phyloP scores from a whole-genome alignment of 2,113 vertebrate species.

The Triplophysa tibetana region DNA sequence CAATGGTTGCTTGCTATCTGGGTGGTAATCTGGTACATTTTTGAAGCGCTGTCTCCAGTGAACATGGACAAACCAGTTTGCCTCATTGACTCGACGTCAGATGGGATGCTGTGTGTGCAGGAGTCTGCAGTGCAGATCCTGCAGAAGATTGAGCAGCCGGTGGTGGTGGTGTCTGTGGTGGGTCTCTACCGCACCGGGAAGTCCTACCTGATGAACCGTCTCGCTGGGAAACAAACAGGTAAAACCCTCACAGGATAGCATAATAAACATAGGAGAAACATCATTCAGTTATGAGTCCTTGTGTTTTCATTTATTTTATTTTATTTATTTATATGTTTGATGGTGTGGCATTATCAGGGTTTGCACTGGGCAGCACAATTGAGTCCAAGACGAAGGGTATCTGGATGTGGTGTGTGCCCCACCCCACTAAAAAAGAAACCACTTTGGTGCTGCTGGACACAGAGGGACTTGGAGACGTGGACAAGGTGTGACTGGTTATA shows the following conservation, averaged over 20 bases:
- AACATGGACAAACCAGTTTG: background rate
- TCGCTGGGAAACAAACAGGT: constrained; percentile 52
- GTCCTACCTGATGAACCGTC: constrained; percentile 59
- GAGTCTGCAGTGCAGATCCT: constrained; percentile 30
- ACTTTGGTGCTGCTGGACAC: constrained; percentile 61
- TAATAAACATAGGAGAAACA: too few species aligned
- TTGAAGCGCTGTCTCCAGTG: background rate
- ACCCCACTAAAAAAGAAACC: constrained; percentile 52
- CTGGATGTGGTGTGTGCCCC: constrained; percentile 62
- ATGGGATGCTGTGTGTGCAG: constrained; percentile 8
- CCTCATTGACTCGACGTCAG: background rate
- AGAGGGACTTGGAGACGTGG: constrained; percentile 36
- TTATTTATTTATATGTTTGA: too few species aligned
- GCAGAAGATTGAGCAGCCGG: constrained; percentile 39
- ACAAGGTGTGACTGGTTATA: constrained; percentile 8
- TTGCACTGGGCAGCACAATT: constrained; percentile 58
- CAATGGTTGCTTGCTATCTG: too few species aligned
- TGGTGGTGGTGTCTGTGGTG: constrained; percentile 54
- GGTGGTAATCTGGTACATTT: background rate
- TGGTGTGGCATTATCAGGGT: too few species aligned
- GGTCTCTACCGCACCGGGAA: constrained; percentile 37
- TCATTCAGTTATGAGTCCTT: too few species aligned
- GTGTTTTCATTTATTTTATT: too few species aligned
- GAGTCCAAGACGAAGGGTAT: constrained; percentile 63
- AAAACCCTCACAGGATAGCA: background rate